These are phyloP conservation scores for Alloplasta piceator DNA, from an alignment of 2,888 invertebrate genomes.

Conservation along the genomic window DNA sequence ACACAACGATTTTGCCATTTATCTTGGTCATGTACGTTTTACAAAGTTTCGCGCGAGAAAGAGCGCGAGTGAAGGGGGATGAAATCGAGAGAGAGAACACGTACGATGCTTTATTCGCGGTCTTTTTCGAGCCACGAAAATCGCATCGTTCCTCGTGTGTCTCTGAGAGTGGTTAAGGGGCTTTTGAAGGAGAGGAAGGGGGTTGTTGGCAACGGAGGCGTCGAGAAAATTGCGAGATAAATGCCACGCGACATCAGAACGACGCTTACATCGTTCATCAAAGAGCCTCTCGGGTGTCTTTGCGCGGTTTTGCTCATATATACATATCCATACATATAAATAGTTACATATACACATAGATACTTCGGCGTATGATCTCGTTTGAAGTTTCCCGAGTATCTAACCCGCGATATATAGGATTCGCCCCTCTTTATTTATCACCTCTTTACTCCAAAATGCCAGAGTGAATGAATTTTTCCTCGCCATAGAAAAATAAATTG, in stretches of 20 bases:
- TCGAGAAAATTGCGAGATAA: conserved; percentile 51
- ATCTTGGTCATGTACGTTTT: conserved; percentile 16
- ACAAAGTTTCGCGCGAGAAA: conserved; percentile 5
- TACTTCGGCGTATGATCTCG: conserved; percentile 1
- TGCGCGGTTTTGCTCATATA: conserved; percentile 12
- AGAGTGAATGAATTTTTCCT: conserved; percentile 21
- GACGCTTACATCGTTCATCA: conserved; percentile 57
- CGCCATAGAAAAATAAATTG: conserved; percentile 9
- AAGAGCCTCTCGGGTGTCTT: conserved; percentile 16
- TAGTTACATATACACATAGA: neutral
- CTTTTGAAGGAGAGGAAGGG: neutral
- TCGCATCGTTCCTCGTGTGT: conserved; percentile 22
- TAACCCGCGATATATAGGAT: conserved; percentile 7
- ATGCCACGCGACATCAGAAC: conserved; percentile 33
- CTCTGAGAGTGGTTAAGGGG: neutral
- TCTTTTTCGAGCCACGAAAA: conserved; percentile 10
- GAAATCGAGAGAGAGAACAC: neutral
- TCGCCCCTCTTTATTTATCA: conserved; percentile 23
- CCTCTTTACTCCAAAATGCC: neutral
- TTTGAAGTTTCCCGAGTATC: conserved; percentile 50
- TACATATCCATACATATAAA: conserved; percentile 10
- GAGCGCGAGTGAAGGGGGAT: neutral
- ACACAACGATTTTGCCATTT: conserved; percentile 20
- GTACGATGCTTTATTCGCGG: conserved; percentile 13
- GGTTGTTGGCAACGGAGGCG: neutral